Conservation (phyloP, 2,113 vertebrate genomes). For the Spilogale gracilis region DNA sequence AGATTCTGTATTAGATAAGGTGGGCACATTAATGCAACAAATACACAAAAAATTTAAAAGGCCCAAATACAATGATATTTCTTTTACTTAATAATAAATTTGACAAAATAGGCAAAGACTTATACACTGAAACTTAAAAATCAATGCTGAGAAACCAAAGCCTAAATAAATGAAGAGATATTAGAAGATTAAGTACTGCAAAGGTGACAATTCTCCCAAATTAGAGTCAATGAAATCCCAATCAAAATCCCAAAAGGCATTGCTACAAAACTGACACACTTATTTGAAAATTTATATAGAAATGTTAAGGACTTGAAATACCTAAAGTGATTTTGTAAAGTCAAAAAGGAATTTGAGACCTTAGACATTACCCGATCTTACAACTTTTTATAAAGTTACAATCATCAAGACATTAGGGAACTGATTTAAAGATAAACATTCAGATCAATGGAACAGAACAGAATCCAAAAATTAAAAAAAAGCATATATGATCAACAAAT, state of each 20-base stretch:
- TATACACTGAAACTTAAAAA: not conserved
- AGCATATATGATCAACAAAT: not conserved
- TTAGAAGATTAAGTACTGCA: not conserved
- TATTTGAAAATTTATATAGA: not conserved
- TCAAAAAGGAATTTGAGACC: not conserved
- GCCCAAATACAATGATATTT: not conserved
- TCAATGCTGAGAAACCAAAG: not conserved
- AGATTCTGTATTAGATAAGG: not conserved
- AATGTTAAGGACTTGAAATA: not conserved
- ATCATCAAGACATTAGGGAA: not conserved
- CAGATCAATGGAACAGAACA: not conserved
- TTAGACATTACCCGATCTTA: not conserved
- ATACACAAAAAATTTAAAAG: not conserved
- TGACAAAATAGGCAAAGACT: not conserved
- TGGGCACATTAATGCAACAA: not conserved
- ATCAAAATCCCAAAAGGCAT: not conserved
- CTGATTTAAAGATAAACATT: not conserved
- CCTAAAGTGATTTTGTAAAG: not conserved
- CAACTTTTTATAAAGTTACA: not conserved
- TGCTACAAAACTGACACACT: not conserved
- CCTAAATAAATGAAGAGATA: not conserved
- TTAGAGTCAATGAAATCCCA: not conserved
- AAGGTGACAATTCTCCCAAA: not conserved
- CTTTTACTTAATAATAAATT: not conserved
- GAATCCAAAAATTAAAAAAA: not conserved